Evolutionary conservation across 2,113 vertebrate genomes (phyloP), one percentile per base, ranked within the genome.

Genomic region (Leptobrachium leishanense): DNA sequence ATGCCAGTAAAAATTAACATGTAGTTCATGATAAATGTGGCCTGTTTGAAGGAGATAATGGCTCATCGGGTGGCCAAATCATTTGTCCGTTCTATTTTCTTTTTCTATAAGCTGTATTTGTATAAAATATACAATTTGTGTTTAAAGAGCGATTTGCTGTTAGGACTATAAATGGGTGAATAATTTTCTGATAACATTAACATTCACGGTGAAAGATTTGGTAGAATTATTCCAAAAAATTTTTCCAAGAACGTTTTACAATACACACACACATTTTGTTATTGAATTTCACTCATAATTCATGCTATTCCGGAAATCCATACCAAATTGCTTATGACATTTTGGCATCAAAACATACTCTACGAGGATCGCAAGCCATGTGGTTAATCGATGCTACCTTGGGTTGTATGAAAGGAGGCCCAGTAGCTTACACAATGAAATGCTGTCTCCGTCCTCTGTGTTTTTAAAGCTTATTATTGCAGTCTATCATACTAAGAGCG

Each of bases 21-120:
- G 62, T 31, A 64, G 20, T 64, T 64, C 62, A 64, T 64, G 31
- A 20, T 64, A 39, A 64, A 64, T 64, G 62, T 64, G 62, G 62
- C 31, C 62, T 64, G 62, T 64, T 64, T 39, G 5, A 31, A 39
- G 31, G 9, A 64, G 62, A 64, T 64, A 64, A 64, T 64, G 62
- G 62, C 62, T 39, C 62, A 20, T 64, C 31, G 31, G 55, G 31
- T 31, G 62, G 62, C 62, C 62, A 39, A 31, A 64, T 64, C 55
- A 64, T 64, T 64, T 64, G 62, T 64, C 62, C 31, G 6, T 64
- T 59, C 11, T 59, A 39, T 59, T 59, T 59, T 59, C 11, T 12
- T 3, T 7, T 59, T 59, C 62, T 39, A 64, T 64, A 2, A 13
- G 62, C 62, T 64, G 62, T 64, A 39, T 59, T 59, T 59, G 13